Conservation (phyloP, 2,888 invertebrate species). For the Limnephilus auricula region DNA sequence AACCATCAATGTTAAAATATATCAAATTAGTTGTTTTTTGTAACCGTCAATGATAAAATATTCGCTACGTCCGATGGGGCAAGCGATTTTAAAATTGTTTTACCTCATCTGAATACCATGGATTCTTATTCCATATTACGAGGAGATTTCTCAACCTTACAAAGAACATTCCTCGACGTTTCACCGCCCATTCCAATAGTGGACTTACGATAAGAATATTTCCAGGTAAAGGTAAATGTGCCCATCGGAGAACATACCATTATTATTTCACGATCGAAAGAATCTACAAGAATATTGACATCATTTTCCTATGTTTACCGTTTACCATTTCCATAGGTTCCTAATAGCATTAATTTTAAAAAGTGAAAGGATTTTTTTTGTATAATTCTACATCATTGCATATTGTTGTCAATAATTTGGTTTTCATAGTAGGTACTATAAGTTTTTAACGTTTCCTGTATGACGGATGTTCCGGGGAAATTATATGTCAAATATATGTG, state of each 20-base stretch:
- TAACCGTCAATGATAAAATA: neutral
- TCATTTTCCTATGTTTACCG: neutral
- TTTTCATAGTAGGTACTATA: neutral
- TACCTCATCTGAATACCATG: neutral
- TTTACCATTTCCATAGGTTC: neutral
- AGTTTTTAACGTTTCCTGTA: neutral
- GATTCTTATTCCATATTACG: neutral
- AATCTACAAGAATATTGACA: neutral
- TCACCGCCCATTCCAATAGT: neutral
- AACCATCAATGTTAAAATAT: too few relatives aligned
- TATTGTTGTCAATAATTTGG: too few relatives aligned
- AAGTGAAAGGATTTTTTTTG: neutral
- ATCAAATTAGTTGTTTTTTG: neutral
- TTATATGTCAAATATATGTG: neutral
- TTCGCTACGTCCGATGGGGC: neutral
- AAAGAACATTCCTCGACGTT: neutral
- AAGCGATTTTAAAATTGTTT: neutral
- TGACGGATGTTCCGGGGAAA: neutral
- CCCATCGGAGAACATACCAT: neutral
- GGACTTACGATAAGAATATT: neutral
- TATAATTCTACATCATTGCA: neutral
- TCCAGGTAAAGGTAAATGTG: neutral
- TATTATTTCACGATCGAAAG: neutral
- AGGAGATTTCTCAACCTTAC: neutral
- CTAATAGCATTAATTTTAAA: neutral